A percentile compares a stretch with the other conserved stretches of the same genome.
Evolutionary conservation across 2,888 invertebrate species (phyloP).

Genomic region (Caenorhabditis uteleia): DNA sequence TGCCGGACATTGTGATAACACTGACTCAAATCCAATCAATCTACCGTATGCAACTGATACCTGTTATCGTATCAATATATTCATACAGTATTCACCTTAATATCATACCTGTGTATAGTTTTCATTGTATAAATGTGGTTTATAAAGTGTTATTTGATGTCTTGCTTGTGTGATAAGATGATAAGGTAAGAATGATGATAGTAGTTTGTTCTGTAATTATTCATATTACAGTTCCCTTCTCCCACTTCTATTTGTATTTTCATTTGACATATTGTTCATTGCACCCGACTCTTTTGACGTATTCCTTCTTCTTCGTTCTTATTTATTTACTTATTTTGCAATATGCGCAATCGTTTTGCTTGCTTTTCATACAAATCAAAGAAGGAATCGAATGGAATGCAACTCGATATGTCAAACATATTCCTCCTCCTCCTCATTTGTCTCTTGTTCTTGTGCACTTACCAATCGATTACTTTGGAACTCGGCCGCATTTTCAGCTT

Average conservation of each 20-base stretch:
- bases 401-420: slow-evolving; percentile 22
- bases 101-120: slow-evolving; percentile 50
- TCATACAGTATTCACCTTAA: not conserved
- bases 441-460: slow-evolving; percentile 16
- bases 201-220: slow-evolving; percentile 56
- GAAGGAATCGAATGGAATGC: slow-evolving; percentile 8
- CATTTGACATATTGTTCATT: not conserved
- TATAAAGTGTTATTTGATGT: slow-evolving; percentile 58
- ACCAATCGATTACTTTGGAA: slow-evolving; percentile 52
- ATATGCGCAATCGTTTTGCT: not conserved
- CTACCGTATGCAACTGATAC: slow-evolving; percentile 62
- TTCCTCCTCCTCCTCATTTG: slow-evolving; percentile 13
- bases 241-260: not conserved
- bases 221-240: not conserved
- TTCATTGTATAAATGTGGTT: slow-evolving; percentile 60
- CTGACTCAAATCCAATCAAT: slow-evolving; percentile 58
- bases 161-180: slow-evolving; percentile 59
- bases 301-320: not conserved
- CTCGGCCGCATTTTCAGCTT: slow-evolving; percentile 49
- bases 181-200: slow-evolving; percentile 59
- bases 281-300: not conserved
- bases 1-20: slow-evolving; percentile 60
- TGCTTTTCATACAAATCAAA: not conserved
- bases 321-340: not conserved
- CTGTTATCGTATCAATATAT: slow-evolving; percentile 21